Conservation (phyloP, 1,140 invertebrate species). For the Lasioglossum albipes region DNA sequence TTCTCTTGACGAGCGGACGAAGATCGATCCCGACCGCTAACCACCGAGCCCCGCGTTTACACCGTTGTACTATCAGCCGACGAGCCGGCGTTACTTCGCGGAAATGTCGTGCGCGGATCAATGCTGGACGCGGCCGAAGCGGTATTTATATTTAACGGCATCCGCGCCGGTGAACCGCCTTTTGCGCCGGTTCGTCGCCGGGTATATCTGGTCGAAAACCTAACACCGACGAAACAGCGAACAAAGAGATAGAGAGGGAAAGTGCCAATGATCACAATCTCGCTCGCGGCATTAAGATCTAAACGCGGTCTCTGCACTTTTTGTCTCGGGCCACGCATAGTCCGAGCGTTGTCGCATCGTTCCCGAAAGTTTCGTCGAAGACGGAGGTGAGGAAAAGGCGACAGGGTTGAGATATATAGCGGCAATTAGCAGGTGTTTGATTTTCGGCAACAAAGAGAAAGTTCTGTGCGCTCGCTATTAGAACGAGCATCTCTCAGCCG, state of each 20-base stretch:
- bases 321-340: conserved; percentile 1
- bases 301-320: neutral
- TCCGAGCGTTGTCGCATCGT: neutral
- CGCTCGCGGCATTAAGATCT: conserved; percentile 1
- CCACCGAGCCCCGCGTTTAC: neutral
- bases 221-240: neutral
- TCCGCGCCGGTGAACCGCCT: neutral
- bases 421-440: conserved; percentile 56
- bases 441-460: conserved; percentile 50
- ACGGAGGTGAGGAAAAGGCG: conserved; percentile 20
- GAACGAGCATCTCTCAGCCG: conserved; percentile 60
- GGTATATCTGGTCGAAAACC: neutral
- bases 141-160: neutral
- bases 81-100: neutral
- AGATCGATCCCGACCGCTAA: conserved; percentile 25
- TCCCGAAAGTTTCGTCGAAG: conserved; percentile 5
- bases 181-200: too few relatives aligned
- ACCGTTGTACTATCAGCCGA: neutral
- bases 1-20: conserved; percentile 4
- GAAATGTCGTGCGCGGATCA: neutral
- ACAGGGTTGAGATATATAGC: neutral
- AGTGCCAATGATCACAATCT: neutral
- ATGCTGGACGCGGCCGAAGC: neutral
- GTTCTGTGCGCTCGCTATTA: conserved; percentile 42
- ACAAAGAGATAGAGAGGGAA: neutral